Evolutionary conservation across 2,888 invertebrate genomes (phyloP), one percentile per base, ranked within the genome.

Genomic region (Diaphora mendica): DNA sequence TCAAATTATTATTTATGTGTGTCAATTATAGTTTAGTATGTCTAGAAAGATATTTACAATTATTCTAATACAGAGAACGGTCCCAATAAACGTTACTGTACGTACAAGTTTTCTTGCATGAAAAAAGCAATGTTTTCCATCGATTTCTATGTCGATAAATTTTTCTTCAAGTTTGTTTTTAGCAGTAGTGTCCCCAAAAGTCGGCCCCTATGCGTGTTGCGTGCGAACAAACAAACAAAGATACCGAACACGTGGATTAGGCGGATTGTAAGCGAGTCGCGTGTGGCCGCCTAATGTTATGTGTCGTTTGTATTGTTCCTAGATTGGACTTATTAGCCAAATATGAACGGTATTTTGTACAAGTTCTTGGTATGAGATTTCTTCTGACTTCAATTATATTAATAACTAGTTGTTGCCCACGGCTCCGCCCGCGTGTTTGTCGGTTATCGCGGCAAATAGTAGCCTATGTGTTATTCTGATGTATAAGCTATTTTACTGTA

Each of bases 151-250:
- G 33, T 68, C 48, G 67, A 68, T 17, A 68, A 55, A 33, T 2
- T 48, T 69, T 68, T 68, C 48, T 68, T 55, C 39, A 66, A 39
- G 7, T 51, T 33, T 17, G 35, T 64, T 68, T 73, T 73, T 69
- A 69, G 64, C 65, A 68, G 67, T 62, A 48, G 65, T 73, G 55
- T 73, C 70, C 70, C 51, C 70, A 35, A 76, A 76, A 51, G 9
- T 62, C 33, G 5, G 17, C 67, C 67, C 72, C 65, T 71, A 78
- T 82, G 81, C 84, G 84, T 83, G 83, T 90, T 86, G 90, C 90
- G 90, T 91, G 90, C 83, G 86, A 87, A 82, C 83, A 90, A 89
- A 88, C 89, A 87, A 89, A 90, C 85, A 89, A 75, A 86, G 88
- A 88, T 88, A 89, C 74, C 72, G 78, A 66, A 78, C 83, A 88